Percentiles rank a stretch among this genome's conserved stretches.
Evolutionary conservation across 2,797 vertebrate species (phyloP).

Genomic region (Phalanger gymnotis): DNA sequence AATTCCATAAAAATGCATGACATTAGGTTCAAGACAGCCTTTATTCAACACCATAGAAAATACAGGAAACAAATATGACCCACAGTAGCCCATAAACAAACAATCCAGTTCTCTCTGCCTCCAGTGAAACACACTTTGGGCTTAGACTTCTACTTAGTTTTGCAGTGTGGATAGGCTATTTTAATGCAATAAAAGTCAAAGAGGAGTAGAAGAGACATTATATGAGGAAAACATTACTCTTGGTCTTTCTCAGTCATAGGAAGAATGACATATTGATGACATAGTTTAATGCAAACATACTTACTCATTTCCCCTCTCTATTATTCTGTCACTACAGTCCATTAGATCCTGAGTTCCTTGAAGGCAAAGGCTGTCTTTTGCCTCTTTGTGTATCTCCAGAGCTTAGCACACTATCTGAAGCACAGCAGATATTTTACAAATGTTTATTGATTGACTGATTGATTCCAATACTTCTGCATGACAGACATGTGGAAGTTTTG

Average conservation of each 20-base stretch:
- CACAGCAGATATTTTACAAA: neutral
- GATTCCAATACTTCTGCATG: neutral
- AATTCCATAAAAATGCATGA: neutral
- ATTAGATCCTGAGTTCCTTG: neutral
- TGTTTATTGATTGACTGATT: neutral
- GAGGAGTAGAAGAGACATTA: neutral
- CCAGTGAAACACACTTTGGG: neutral
- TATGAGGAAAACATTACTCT: neutral
- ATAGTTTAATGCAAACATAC: neutral
- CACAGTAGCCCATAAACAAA: neutral
- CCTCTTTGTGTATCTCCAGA: neutral
- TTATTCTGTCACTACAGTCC: too few species aligned
- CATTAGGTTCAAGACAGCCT: neutral
- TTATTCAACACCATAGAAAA: neutral
- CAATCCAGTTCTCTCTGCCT: neutral
- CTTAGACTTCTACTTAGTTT: neutral
- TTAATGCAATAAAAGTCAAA: neutral
- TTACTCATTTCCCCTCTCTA: neutral
- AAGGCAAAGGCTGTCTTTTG: neutral
- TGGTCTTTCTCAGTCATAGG: neutral
- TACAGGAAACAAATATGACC: neutral
- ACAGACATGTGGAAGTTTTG: neutral
- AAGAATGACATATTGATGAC: neutral
- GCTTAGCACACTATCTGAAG: neutral
- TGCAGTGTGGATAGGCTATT: neutral